Evolutionary conservation across 2,888 invertebrate species (phyloP), one percentile per base, ranked within the genome.

Genomic region (Phragmatobia fuliginosa): DNA sequence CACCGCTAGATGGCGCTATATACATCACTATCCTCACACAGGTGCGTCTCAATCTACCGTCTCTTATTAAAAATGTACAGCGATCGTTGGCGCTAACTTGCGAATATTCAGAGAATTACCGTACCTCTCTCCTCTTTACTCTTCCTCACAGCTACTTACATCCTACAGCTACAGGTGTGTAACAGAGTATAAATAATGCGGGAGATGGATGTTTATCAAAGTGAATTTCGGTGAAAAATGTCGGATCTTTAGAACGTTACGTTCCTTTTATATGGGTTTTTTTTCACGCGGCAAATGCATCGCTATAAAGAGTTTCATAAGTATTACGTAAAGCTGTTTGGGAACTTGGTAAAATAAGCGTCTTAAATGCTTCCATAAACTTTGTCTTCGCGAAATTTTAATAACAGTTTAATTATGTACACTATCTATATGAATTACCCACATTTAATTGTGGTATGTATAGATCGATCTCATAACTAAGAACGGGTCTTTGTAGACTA

Each of bases 31-130:
- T 62, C 41, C 31, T 25, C 33, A 72, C 56, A 33, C 91, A 91
- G 91, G 90, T 91, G 91, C 82, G 76, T 76, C 72, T 71, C 77
- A 81, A 83, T 86, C 87, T 82, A 85, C 82, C 87, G 83, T 70
- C 80, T 72, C 72, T 84, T 88, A 88, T 88, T 88, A 88, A 88
- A 88, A 88, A 88, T 88, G 83, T 83, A 88, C 70, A 75, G 67
- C 70, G 70, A 68, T 66, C 69, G 66, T 73, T 65, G 66, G 58
- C 38, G 71, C 66, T 71, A 70, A 67, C 63, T 68, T 63, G 49
- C 38, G 52, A 32, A 67, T 28, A 70, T 63, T 64, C 63, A n/a
- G n/a, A n/a, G 52, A 28, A 62, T 63, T 70, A 67, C 59, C 66
- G 58, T 41, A 25, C 18, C 58, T 65, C 7, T 36, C 25, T 52